Percentiles rank a stretch among this genome's conserved stretches.
Conservation (phyloP, 2,888 invertebrate genomes). For the Sinodicranocentrus sp. region DNA sequence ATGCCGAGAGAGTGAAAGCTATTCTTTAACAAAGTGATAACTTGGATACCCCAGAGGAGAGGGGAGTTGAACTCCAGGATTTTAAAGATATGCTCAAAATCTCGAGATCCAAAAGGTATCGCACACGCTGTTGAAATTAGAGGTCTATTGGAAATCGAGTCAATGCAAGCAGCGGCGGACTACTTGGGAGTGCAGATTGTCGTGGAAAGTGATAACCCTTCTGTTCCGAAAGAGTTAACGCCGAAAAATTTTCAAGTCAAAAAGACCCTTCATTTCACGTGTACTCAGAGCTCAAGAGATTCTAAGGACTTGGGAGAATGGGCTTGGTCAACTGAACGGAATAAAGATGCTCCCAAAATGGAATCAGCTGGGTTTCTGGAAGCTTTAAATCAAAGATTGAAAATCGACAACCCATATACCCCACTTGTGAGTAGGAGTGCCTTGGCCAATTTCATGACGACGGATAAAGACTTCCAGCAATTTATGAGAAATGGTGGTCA, state of each 20-base stretch:
- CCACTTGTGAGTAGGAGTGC: background rate
- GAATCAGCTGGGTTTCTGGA: background rate
- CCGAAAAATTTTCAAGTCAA: background rate
- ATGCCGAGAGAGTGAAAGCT: too few species aligned
- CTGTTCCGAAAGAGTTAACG: background rate
- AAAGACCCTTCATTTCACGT: slow-evolving; percentile 13
- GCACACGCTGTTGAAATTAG: slow-evolving; percentile 8
- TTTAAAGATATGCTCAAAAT: background rate
- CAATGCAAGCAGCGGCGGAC: slow-evolving; percentile 2
- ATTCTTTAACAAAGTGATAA: too few species aligned
- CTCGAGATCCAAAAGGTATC: background rate
- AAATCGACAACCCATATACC: background rate
- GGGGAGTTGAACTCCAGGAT: background rate
- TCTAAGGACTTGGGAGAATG: slow-evolving; percentile 17
- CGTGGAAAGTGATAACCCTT: background rate
- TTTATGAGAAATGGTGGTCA: slow-evolving; percentile 13
- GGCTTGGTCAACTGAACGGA: background rate
- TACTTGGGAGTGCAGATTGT: slow-evolving; percentile 4
- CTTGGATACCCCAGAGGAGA: background rate
- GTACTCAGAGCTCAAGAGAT: background rate
- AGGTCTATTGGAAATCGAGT: slow-evolving; percentile 3
- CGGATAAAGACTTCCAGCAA: background rate
- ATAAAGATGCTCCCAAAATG: background rate
- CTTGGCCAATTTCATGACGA: slow-evolving; percentile 3
- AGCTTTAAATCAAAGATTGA: background rate